A percentile compares a stretch with the other conserved stretches of the same genome.
Evolutionary conservation across 2,113 vertebrate species (phyloP).

Genomic region (Mobula hypostoma): DNA sequence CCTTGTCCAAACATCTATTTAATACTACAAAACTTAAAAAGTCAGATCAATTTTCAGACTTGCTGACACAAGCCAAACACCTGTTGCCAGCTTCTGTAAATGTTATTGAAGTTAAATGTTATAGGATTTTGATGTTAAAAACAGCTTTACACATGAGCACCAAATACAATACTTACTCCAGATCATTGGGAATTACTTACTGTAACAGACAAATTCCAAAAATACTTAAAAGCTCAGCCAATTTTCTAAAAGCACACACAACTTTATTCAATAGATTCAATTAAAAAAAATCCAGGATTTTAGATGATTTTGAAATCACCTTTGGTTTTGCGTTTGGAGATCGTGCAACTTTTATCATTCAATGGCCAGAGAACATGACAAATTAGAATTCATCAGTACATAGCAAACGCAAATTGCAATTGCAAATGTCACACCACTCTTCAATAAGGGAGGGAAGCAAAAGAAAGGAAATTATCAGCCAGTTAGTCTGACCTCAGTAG

Average conservation of each 20-base stretch:
- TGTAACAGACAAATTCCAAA: not conserved
- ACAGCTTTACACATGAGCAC: not conserved
- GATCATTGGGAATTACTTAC: not conserved
- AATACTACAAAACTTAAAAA: not conserved
- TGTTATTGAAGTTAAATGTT: not conserved
- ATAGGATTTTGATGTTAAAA: not conserved
- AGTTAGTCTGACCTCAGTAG: too few relatives aligned
- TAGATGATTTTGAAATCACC: not conserved
- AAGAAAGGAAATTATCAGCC: too few relatives aligned
- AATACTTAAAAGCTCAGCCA: not conserved
- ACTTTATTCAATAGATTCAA: not conserved
- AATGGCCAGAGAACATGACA: not conserved
- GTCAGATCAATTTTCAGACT: constrained; percentile 17
- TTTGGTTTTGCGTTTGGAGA: not conserved
- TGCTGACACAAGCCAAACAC: constrained; percentile 27
- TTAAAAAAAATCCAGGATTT: not conserved
- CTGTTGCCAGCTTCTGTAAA: constrained; percentile 11
- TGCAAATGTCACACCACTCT: too few relatives aligned
- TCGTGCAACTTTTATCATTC: not conserved
- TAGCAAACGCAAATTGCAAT: too few relatives aligned
- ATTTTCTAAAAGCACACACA: not conserved
- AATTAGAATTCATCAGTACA: not conserved
- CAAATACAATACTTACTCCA: not conserved
- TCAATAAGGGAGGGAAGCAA: too few relatives aligned
- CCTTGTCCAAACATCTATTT: not conserved